Base-by-base conservation (phyloP, 2,888 invertebrate species). In the Cerastis rubricosa region DNA sequence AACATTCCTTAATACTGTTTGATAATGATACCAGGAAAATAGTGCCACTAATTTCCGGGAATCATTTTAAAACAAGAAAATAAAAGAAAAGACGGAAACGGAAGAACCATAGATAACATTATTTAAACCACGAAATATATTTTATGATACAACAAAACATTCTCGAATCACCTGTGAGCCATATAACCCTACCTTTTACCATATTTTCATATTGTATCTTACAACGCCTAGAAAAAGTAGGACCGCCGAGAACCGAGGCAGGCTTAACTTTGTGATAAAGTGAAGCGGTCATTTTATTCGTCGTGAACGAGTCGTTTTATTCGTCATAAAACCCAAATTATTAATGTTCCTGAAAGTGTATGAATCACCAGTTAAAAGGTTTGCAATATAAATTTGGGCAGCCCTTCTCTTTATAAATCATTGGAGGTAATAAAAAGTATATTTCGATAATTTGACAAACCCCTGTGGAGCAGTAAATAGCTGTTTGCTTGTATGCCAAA, bases 281-380 rank as follows among this genome's bases (percentile, higher is more conserved):
- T 74, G 63, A 79, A 68, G 65, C 72, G 83, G 83, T 79, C 66
- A 86, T 71, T 85, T 80, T 51, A 74, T 83, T 74, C 68, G 70
- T 78, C 74, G 78, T 70, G 74, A 83, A 80, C 80, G 85, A 71
- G 57, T 75, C 77, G 75, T 79, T 87, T 80, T 69, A 80, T 81
- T 81, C 72, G 76, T 84, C 79, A 83, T 86, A 86, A 85, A 86
- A 68, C 40, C 68, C n/a, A 78, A 77, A 85, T 85, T 79, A 86
- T 85, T 86, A 82, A 86, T 86, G 86, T 83, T 76, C 76, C 69
- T 59, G 76, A 70, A 84, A 84, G 54, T 76, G 72, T 84, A 79
- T 87, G 85, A 87, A 83, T 87, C 85, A 84, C 77, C 75, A 80
- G 85, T 85, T 82, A 80, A 85, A 87, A 85, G 85, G 85, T 84